phyloP scores from a whole-genome alignment of 2,113 vertebrate species.

The Hypocryptadius cinnamomeus region DNA sequence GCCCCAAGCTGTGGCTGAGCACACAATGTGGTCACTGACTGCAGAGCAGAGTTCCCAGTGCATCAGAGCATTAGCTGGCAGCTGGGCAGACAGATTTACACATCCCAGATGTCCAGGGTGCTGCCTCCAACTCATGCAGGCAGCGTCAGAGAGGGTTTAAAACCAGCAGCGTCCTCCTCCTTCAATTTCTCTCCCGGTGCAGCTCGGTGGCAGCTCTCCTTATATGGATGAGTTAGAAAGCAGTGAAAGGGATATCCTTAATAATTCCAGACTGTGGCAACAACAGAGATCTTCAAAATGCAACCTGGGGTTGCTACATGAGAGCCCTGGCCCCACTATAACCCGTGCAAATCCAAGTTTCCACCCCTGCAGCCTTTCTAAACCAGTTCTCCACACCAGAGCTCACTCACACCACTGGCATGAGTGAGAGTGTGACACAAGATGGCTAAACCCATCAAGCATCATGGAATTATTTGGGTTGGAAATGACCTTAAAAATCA shows the following conservation, averaged over 20 bases:
- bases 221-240: neutral
- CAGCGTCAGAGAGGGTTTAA: neutral
- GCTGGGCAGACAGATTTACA: neutral
- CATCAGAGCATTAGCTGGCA: neutral
- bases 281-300: neutral
- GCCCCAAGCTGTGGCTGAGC: neutral
- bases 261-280: neutral
- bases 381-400: neutral
- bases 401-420: fast-evolving
- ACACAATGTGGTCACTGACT: neutral
- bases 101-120: neutral
- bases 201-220: neutral
- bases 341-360: fast-evolving
- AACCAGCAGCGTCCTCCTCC: neutral
- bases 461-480: neutral
- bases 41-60: neutral
- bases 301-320: neutral
- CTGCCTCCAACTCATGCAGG: neutral
- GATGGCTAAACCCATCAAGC: neutral
- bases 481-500: neutral
- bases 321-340: neutral
- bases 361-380: neutral
- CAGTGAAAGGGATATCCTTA: neutral
- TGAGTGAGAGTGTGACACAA: fast-evolving
- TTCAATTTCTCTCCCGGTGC: neutral